Evolutionary conservation across 2,888 invertebrate genomes (phyloP).

Genomic region (Auanema sp.): DNA sequence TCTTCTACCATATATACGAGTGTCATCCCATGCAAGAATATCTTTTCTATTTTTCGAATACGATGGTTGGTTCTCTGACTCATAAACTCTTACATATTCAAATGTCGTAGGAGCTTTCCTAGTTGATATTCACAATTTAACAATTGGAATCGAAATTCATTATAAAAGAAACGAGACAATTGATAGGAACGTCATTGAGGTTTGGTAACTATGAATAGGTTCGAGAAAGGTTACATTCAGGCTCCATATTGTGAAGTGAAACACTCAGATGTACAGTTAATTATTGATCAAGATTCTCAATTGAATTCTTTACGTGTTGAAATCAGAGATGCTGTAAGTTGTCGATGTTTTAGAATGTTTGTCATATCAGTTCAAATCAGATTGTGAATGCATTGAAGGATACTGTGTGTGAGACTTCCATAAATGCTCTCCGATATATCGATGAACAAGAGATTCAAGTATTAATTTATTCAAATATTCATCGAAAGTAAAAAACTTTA

Average conservation of each 20-base stretch:
- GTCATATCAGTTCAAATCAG: background rate
- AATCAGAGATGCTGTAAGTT: slow-evolving; percentile 22
- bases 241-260: slow-evolving; percentile 44
- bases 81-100: background rate
- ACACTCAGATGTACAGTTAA: slow-evolving; percentile 28
- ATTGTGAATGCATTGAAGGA: slow-evolving; percentile 20
- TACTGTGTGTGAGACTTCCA: slow-evolving; percentile 39
- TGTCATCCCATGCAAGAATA: slow-evolving; percentile 27
- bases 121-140: slow-evolving; percentile 36
- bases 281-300: slow-evolving; percentile 29
- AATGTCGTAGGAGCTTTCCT: slow-evolving; percentile 25
- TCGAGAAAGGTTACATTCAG: slow-evolving; percentile 17
- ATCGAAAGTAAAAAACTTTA: background rate
- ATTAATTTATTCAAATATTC: background rate
- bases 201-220: slow-evolving; percentile 5
- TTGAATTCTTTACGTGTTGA: slow-evolving; percentile 23
- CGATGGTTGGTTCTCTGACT: slow-evolving; percentile 18
- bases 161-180: slow-evolving; percentile 38
- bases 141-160: slow-evolving; percentile 36
- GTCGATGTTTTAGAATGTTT: background rate
- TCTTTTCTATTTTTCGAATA: slow-evolving; percentile 28
- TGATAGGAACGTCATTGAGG: slow-evolving; percentile 29
- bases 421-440: slow-evolving; percentile 34
- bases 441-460: slow-evolving; percentile 23
- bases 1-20: slow-evolving; percentile 27